Base-by-base conservation (phyloP, 2,113 vertebrate genomes). In the Campylorhamphus procurvoides region DNA sequence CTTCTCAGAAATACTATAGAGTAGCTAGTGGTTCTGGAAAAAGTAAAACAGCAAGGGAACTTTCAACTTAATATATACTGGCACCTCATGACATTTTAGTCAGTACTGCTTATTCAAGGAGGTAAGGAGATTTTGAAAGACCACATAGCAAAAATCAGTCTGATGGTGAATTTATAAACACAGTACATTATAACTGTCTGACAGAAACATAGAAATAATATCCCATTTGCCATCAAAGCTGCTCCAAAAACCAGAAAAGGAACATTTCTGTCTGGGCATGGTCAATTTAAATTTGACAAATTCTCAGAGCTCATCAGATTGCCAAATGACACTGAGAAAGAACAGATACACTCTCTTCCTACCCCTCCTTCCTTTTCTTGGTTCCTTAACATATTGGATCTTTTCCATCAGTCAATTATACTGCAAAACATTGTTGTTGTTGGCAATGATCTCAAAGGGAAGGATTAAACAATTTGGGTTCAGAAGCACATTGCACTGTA, bases 21-120 rank as follows among this genome's bases (percentile, higher is more conserved):
- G 55, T 73, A 95, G 74, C 46, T 76, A 72, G 58, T 73, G 25
- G 53, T 71, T 94, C 92, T 92, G 89, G 90, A 95, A 96, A 94
- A 96, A 89, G 46, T 87, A 94, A 95, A 95, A 78, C 46, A 87
- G 79, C 81, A 94, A 89, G 84, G 88, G 89, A 97, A 95, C 58
- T 76, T 96, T 94, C 67, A 95, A 66, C 80, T 83, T 96, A 95
- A 94, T 94, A 74, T 84, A 85, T 96, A 96, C 93, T 96, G 96
- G 53, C 87, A 93, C 74, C 49, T 94, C 71, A 85, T 89, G 94
- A 91, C 86, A 92, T 87, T 96, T 92, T 71, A 89, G 92, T 90
- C 73, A 71, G 71, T 77, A 71, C 12, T 86, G 69, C 80, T 92
- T 96, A 95, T 93, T 96, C 76, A 93, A 93, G 68, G 53, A 89